These are phyloP conservation scores for Raja brachyura DNA, from an alignment of 2,113 vertebrate species.

Conservation along the genomic window DNA sequence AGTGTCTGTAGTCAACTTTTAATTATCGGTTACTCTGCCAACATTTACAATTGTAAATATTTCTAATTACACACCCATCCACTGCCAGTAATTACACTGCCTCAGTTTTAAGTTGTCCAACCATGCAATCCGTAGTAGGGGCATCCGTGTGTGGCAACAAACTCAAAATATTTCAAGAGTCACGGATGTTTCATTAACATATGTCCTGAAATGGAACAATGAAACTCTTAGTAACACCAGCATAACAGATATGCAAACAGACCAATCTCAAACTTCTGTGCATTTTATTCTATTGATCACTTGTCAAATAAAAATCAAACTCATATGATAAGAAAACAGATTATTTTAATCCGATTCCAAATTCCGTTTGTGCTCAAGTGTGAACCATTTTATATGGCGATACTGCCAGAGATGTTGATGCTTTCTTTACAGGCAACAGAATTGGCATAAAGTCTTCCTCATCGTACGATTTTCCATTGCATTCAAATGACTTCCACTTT, in stretches of 20 bases:
- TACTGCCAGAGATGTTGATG: background rate
- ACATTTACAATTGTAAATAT: background rate
- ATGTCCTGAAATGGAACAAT: too few species aligned
- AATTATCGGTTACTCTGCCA: background rate
- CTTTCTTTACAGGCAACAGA: background rate
- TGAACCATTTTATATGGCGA: background rate
- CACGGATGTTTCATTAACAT: too few species aligned
- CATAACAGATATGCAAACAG: too few species aligned
- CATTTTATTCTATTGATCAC: background rate
- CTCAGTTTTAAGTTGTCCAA: too few species aligned
- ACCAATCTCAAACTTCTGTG: background rate
- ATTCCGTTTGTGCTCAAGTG: background rate
- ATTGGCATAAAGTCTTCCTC: background rate
- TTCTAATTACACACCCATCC: background rate
- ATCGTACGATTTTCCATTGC: background rate
- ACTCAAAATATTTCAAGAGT: background rate
- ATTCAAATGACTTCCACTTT: background rate
- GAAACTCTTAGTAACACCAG: too few species aligned
- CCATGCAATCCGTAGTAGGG: too few species aligned
- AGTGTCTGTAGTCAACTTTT: background rate
- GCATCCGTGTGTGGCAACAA: background rate
- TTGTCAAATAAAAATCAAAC: background rate
- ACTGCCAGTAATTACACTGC: background rate
- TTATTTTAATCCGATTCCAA: background rate
- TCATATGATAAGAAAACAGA: background rate